Base-by-base conservation (phyloP, 2,113 vertebrate species). In the Grus americana region DNA sequence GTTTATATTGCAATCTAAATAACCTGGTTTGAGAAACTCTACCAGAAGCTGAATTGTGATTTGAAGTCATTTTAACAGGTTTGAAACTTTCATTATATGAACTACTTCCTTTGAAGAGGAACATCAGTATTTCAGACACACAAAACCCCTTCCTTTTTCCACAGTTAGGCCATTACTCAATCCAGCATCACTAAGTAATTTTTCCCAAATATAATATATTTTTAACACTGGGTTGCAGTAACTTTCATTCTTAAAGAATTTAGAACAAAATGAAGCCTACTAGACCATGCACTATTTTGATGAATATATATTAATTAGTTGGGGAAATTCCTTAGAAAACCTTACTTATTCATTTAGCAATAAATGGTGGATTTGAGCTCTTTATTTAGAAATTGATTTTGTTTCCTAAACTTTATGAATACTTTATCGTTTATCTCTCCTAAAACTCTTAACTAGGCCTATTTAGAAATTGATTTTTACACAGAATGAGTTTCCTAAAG, bases 1-100 rank as follows among this genome's bases (percentile, higher is more conserved):
- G 23, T 83, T 83, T 84, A 83, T 36, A 54, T 32, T 63, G 50
- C n/a, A 83, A 80, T 34, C 55, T 74, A 88, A 93, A 82, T 74
- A 80, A 94, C 10, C 6, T 16, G 3, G 57, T 78, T 87, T 79
- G 30, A 46, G 44, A 87, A 78, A 55, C 34, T 27, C 12, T 78
- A 13, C 9, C 40, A 78, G 86, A 92, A 93, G 47, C 55, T 66
- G 68, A 95, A 63, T 57, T 42, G 38, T 67, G 68, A 84, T 83
- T 92, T 49, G 67, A 94, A 72, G 46, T n/a, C 22, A 85, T 79
- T 90, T 65, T 62, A 88, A 83, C 29, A 71, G n/a, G 14, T 59
- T 83, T 91, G 72, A 95, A 94, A 78, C 18, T 70, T 96, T 44
- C 47, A 66, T 92, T 92, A 63, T 17, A 83, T 40, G 72, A 95